These are phyloP conservation scores for Cetoscarus ocellatus DNA, from an alignment of 2,797 vertebrate species.

Conservation along the genomic window DNA sequence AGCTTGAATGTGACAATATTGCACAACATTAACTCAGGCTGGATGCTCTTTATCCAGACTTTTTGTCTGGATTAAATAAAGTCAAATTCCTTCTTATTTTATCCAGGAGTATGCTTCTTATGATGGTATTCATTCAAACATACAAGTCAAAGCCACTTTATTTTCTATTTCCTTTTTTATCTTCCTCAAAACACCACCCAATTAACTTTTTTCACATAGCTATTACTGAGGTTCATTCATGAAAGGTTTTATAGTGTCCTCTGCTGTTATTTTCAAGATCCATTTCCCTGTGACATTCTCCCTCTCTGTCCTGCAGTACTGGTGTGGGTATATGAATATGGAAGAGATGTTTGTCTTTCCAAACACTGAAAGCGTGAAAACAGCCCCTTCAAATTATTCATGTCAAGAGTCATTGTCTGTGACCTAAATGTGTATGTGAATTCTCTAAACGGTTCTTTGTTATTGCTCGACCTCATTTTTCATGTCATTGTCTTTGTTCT, in stretches of 20 bases:
- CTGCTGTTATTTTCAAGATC: neutral
- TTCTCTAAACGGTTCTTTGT: neutral
- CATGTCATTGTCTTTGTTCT: neutral
- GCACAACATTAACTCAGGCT: too few species aligned
- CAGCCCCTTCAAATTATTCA: neutral
- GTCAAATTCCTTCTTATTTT: too few species aligned
- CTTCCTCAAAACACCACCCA: neutral
- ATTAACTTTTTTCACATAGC: neutral
- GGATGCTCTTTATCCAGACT: too few species aligned
- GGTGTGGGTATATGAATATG: neutral
- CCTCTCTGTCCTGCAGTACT: neutral
- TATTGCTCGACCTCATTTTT: neutral
- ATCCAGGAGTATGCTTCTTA: too few species aligned
- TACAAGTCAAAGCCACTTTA: neutral
- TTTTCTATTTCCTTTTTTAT: neutral
- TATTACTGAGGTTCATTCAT: neutral
- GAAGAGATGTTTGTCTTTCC: neutral
- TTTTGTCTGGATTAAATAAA: too few species aligned
- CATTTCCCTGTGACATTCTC: neutral
- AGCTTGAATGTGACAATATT: too few species aligned
- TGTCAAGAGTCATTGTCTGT: neutral
- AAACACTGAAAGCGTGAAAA: neutral
- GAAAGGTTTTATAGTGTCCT: constrained; percentile 2
- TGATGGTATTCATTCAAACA: too few species aligned
- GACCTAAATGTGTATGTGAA: constrained; percentile 4